These are phyloP conservation scores for Candidula unifasciata DNA, from an alignment of 2,888 invertebrate species.

Conservation along the genomic window DNA sequence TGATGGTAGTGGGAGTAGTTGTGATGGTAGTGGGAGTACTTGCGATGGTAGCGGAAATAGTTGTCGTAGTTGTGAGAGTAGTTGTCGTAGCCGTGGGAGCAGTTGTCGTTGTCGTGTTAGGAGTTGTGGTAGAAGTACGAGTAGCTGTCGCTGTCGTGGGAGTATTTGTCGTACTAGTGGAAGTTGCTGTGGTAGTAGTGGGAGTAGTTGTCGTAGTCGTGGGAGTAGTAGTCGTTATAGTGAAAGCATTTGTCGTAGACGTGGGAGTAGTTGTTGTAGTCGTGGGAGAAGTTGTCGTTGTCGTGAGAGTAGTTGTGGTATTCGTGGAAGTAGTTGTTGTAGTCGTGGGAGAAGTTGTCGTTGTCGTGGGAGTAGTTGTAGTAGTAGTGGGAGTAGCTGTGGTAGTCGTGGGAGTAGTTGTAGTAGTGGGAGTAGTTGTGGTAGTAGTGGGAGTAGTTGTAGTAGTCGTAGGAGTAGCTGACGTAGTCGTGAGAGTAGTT, in stretches of 20 bases:
- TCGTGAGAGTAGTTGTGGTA: too few relatives aligned
- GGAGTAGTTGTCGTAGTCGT: background rate
- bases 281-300: background rate
- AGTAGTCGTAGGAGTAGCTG: background rate
- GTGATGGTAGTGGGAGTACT: background rate
- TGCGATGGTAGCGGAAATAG: background rate
- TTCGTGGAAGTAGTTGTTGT: background rate
- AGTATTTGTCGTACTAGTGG: background rate
- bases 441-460: background rate
- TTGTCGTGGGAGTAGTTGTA: too few relatives aligned
- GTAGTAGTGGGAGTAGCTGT: constrained; percentile 9
- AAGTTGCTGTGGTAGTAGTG: background rate
- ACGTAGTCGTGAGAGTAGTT: background rate
- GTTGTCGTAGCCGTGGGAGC: too few relatives aligned
- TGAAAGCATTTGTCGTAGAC: too few relatives aligned
- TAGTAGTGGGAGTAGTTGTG: background rate
- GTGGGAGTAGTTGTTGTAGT: background rate
- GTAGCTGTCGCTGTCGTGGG: background rate
- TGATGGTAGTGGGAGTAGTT: background rate
- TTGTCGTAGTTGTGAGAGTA: background rate
- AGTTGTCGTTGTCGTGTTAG: too few relatives aligned
- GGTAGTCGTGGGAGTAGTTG: background rate
- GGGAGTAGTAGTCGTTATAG: background rate
- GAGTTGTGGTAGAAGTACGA: background rate
- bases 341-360: background rate